Base-by-base conservation (phyloP, 1,140 invertebrate genomes). In the Aphaenogaster rudis region DNA sequence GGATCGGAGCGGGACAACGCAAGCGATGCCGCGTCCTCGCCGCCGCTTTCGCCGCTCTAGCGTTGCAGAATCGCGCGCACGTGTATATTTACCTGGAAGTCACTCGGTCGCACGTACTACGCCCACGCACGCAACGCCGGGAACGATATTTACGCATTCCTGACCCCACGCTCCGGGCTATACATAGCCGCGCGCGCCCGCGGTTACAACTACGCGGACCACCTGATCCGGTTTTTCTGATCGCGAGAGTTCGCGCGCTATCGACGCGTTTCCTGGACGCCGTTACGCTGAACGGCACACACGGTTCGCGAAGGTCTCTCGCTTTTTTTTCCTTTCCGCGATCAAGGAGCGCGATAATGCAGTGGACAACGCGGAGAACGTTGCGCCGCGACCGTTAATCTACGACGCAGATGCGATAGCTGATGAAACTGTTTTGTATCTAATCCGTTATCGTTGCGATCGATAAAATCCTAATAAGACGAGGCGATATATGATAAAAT, bases 91-190 rank as follows among this genome's bases (percentile, higher is more conserved):
- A 92, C 88, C 91, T 91, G 90, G 64, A 81, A 88, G 84, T 81
- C 87, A 88, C 50, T 88, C 82, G 63, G 90, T 91, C 90, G 90
- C 90, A 80, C 82, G 86, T 90, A 84, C 77, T 86, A 88, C 90
- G 50, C 92, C 92, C 90, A 93, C 92, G 88, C 86, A 54, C 72
- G 66, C 87, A 87, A 84, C 88, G 82, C 87, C 81, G 82, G 77
- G 84, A 91, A 92, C 92, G 92, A 93, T 93, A 94, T 94, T 94
- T 94, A 94, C 93, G 93, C 92, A 94, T 94, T 93, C 93, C 91
- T 94, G 93, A 91, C 92, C 92, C 93, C 91, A 93, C 92, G 92
- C 88, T 77, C 82, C 74, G 85, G 80, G 87, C 92, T 93, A 93
- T 93, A 94, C 54, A 94, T 94, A 94, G 93, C 90, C 84, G 72